Evolutionary conservation across 2,797 vertebrate species (phyloP).

Genomic region (Enteromius paludinosus): DNA sequence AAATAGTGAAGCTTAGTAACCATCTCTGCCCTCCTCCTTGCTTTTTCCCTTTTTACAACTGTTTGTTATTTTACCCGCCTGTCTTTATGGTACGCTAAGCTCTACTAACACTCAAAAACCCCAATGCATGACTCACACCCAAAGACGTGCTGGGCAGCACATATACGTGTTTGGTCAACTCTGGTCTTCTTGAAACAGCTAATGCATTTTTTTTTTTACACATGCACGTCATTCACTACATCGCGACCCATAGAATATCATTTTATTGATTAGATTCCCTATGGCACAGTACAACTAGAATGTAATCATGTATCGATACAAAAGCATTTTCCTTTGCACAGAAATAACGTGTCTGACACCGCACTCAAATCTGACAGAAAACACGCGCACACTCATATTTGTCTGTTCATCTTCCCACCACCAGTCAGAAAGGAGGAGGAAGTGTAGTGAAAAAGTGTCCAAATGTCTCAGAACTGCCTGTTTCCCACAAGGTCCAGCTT

Average conservation of each 20-base stretch:
- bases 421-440: conserved; percentile 52
- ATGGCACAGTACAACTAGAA: conserved; percentile 71
- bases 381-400: conserved; percentile 4
- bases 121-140: conserved; percentile 13
- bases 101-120: not conserved
- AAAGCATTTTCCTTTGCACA: conserved; percentile 66
- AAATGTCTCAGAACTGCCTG: conserved; percentile 3
- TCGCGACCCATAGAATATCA: conserved; percentile 60
- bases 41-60: conserved; percentile 14
- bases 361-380: conserved; percentile 59
- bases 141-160: conserved; percentile 23
- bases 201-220: not conserved
- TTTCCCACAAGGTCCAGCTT: not conserved
- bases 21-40: not conserved
- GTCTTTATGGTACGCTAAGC: conserved; percentile 3
- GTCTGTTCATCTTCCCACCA: conserved; percentile 2
- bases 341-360: conserved; percentile 56
- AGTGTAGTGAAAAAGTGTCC: conserved; percentile 32
- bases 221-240: not conserved
- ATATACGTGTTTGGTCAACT: conserved; percentile 5
- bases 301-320: conserved; percentile 68
- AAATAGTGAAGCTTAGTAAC: not conserved
- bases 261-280: conserved; percentile 74
- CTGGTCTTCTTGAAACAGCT: not conserved
- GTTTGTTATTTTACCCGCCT: conserved; percentile 37